phyloP scores from a whole-genome alignment of 2,888 invertebrate genomes.

The Parnassius mnemosyne region DNA sequence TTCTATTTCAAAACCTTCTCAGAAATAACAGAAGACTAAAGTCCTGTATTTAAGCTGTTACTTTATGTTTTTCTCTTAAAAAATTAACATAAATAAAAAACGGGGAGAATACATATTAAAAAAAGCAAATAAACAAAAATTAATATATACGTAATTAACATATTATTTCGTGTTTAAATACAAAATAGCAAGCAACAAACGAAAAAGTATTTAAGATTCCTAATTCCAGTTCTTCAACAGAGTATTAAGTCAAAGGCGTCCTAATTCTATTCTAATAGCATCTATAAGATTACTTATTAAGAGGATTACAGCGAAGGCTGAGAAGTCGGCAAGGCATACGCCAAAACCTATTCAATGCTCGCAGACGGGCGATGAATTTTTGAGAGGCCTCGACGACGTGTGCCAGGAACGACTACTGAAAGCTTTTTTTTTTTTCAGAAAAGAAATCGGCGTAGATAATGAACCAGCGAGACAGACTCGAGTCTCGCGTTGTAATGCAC shows the following conservation, averaged over 20 bases:
- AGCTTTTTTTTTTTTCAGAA: conserved; percentile 61
- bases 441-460: conserved; percentile 69
- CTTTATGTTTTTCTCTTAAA: too few relatives aligned
- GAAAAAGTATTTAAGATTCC: too few relatives aligned
- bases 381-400: conserved; percentile 71
- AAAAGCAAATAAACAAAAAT: too few relatives aligned
- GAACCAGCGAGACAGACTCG: conserved; percentile 44
- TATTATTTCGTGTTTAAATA: too few relatives aligned
- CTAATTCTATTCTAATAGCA: conserved; percentile 23
- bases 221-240: too few relatives aligned
- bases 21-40: too few relatives aligned
- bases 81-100: too few relatives aligned
- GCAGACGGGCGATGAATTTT: conserved; percentile 79
- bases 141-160: too few relatives aligned
- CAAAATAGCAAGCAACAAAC: too few relatives aligned
- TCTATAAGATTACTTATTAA: conserved; percentile 69
- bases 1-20: too few relatives aligned
- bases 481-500: conserved; percentile 22
- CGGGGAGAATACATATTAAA: too few relatives aligned
- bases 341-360: conserved; percentile 60
- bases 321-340: conserved; percentile 44
- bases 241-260: conserved; percentile 9
- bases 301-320: conserved; percentile 62
- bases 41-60: too few relatives aligned
- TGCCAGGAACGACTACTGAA: conserved; percentile 58